A percentile compares a stretch with the other conserved stretches of the same genome.
Conservation (phyloP, 2,113 vertebrate species). For the Lamprologus ornatipinnis region DNA sequence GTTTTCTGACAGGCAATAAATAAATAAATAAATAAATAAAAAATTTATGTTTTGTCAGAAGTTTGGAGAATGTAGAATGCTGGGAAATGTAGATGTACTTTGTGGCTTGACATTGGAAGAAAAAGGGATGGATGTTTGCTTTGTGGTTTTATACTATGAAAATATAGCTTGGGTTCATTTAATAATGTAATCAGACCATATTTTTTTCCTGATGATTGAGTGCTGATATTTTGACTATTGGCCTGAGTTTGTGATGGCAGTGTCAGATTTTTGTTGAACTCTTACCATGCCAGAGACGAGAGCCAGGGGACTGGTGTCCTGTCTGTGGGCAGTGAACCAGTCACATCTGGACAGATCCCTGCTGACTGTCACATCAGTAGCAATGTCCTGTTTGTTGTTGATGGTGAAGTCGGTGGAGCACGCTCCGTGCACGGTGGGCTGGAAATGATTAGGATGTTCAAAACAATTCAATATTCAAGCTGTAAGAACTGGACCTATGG, state of each 20-base stretch:
- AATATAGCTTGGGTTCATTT: neutral
- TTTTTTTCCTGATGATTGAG: neutral
- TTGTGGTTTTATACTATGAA: neutral
- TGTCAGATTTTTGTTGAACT: neutral
- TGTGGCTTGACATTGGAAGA: neutral
- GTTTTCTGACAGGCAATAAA: conserved; percentile 56
- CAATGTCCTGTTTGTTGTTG: conserved; percentile 65
- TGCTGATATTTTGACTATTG: neutral
- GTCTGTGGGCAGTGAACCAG: conserved; percentile 66
- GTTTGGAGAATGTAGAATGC: neutral
- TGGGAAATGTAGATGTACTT: neutral
- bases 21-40: neutral
- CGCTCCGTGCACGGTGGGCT: conserved; percentile 83
- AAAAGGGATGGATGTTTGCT: neutral
- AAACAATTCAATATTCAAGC: neutral
- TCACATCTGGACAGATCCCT: conserved; percentile 79
- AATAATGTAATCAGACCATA: neutral
- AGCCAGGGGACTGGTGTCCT: conserved; percentile 80
- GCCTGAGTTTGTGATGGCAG: neutral
- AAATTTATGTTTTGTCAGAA: neutral
- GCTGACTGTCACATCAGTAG: conserved; percentile 74
- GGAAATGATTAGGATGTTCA: neutral
- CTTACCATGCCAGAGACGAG: conserved; percentile 81
- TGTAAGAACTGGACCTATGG: neutral
- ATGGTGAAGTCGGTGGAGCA: conserved; percentile 76